Evolutionary conservation across 2,888 invertebrate genomes (phyloP), one percentile per base, ranked within the genome.

Genomic region (Cremastobaeus sp.): DNA sequence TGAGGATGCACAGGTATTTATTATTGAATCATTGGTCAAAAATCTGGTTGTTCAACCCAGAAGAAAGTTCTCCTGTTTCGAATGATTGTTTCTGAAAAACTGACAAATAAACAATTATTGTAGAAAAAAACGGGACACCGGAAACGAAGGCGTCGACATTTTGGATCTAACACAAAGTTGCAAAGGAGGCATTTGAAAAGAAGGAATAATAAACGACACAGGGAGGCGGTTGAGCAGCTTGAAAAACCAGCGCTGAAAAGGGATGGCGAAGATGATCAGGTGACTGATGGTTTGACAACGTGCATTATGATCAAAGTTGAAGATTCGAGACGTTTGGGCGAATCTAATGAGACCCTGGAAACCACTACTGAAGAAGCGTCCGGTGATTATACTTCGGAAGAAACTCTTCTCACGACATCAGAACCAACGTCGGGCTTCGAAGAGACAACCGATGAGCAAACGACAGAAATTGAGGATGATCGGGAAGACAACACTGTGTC

Each of bases 291-390:
- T 35, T 14, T 69, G 21, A 69, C 69, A 5, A 69, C 69, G 17
- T 69, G 69, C 21, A 69, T 69, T 2, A 4, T 60, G 18, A 9
- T 69, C 15, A 28, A 28, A 4, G 48, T 20, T 0, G 57, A 39
- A n/a, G 11, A 37, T 12, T 37, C 65, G 0, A 54, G 54, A 20
- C 0, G 34, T 20, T n/a, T 47, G 0, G 17, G 11, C 1, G 11
- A 14, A 15, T 1, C 32, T 11, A 14, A 14, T 18, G 2, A 1
- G 14, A 47, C 47, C 8, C 20, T 4, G 43, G 21, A 11, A 30
- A n/a, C n/a, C n/a, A 2, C 30, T 30, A 43, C 21, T 43, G 21
- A 21, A 8, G 32, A 47, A 15, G 9, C 30, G 3, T 17, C 54
- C n/a, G n/a, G n/a, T n/a, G n/a, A n/a, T n/a, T n/a, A n/a, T n/a